Base-by-base conservation (phyloP, 2,113 vertebrate genomes). In the Eulemur macaco region DNA sequence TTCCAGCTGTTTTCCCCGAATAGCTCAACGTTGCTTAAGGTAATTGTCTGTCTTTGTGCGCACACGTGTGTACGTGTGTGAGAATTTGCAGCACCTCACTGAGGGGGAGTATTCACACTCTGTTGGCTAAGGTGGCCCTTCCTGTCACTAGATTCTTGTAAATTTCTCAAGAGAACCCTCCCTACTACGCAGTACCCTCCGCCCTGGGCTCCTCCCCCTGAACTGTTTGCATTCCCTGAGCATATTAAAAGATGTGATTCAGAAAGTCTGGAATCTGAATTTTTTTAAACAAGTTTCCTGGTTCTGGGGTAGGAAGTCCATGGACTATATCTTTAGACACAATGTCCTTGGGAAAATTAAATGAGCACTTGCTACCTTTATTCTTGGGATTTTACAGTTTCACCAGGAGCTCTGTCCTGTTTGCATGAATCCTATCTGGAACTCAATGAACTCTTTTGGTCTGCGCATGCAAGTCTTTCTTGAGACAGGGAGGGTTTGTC, bases 1-100 rank as follows among this genome's bases (percentile, higher is more conserved):
- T 82, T 91, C 54, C 84, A 34, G 37, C 42, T 89, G 54, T 60
- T 85, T 89, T 64, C 94, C 76, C 50, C 45, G 63, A 89, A 84
- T 29, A 83, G 86, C 50, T 42, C 23, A 18, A 11, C 27, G 54
- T 10, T 29, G 56, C 34, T 39, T 56, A 56, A 18, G 25, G 76
- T 82, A 9, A 13, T 31, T 56, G 27, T 18, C 68, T 82, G 42
- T 13, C 52, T 73, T 29, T 23, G 47, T 34, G 39, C 34, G 9
- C 17, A 1, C 18, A 1, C 18, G 4, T 47, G 23, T 69, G 52
- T 69, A 45, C 2, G 21, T 1, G 23, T 31, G 25, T 25, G 78
- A 45, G 18, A 6, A 39, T 34, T 12, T 47, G 31, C 27, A 34
- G 0, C 2, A 10, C 15, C 18, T 84, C 63, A 2, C 47, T 1